These are phyloP conservation scores for Beroe ovata DNA, from an alignment of 37 sponge, comb jelly and placozoan genomes.

Conservation along the genomic window DNA sequence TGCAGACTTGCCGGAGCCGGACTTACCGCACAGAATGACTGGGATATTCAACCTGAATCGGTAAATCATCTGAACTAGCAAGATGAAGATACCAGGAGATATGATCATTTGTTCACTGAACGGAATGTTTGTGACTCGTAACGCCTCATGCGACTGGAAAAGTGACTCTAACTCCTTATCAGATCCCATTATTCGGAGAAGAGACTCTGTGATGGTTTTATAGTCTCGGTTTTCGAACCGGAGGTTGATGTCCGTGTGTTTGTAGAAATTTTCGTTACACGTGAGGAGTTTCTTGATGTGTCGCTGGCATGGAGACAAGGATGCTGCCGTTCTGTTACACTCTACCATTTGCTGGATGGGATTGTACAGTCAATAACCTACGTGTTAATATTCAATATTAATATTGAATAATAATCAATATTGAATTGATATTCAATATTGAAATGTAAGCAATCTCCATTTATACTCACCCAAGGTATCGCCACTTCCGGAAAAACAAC, in stretches of 20 bases:
- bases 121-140: neutral
- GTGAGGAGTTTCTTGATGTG: constrained; percentile 7
- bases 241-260: neutral
- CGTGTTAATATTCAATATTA: too few species aligned
- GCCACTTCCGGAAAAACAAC: constrained; percentile 7
- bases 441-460: too few species aligned
- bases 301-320: neutral
- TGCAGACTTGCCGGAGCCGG: neutral
- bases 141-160: neutral
- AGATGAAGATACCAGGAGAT: neutral
- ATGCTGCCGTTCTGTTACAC: neutral
- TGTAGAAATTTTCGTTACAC: constrained; percentile 22
- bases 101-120: neutral
- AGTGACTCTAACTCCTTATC: neutral
- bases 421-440: too few species aligned
- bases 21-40: constrained; percentile 3
- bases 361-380: too few species aligned
- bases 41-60: neutral
- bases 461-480: neutral
- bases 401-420: too few species aligned
- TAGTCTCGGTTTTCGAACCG: neutral
- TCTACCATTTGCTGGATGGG: neutral
- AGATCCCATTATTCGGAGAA: neutral
- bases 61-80: neutral
- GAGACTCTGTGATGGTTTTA: neutral